These are phyloP conservation scores for Brachionus asplanchnoidis DNA, from an alignment of 1,140 invertebrate genomes.

Conservation along the genomic window DNA sequence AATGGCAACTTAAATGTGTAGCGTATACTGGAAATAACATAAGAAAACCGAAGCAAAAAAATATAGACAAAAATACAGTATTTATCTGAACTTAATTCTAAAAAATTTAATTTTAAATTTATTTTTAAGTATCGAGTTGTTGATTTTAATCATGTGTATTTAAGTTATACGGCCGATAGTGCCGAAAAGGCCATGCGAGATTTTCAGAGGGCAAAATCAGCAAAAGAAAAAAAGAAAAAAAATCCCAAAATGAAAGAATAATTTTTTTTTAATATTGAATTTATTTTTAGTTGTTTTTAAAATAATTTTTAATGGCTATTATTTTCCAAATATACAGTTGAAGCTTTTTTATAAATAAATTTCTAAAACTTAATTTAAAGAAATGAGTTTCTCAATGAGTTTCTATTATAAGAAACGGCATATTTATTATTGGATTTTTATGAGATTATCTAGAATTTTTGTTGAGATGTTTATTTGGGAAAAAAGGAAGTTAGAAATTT, in stretches of 20 bases:
- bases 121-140: conserved; percentile 44
- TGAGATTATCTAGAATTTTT: too few relatives aligned
- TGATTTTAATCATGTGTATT: conserved; percentile 57
- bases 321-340: neutral
- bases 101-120: too few relatives aligned
- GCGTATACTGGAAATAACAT: conserved; percentile 99
- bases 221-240: conserved; percentile 30
- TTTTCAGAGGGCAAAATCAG: conserved; percentile 14
- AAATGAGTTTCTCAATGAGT: too few relatives aligned
- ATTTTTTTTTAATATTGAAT: neutral
- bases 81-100: neutral
- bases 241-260: conserved; percentile 1
- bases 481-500: too few relatives aligned
- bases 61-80: conserved; percentile 17
- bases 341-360: too few relatives aligned
- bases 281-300: neutral
- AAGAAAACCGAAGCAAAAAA: conserved; percentile 62
- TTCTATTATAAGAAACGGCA: too few relatives aligned
- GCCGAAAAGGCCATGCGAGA: conserved; percentile 47
- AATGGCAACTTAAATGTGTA: conserved; percentile 95
- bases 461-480: too few relatives aligned
- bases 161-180: conserved; percentile 58
- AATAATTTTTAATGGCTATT: neutral
- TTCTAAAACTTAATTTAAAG: too few relatives aligned
- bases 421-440: too few relatives aligned